phyloP scores from a whole-genome alignment of 92 coral and sea anemone genomes.

The Porites evermanni region DNA sequence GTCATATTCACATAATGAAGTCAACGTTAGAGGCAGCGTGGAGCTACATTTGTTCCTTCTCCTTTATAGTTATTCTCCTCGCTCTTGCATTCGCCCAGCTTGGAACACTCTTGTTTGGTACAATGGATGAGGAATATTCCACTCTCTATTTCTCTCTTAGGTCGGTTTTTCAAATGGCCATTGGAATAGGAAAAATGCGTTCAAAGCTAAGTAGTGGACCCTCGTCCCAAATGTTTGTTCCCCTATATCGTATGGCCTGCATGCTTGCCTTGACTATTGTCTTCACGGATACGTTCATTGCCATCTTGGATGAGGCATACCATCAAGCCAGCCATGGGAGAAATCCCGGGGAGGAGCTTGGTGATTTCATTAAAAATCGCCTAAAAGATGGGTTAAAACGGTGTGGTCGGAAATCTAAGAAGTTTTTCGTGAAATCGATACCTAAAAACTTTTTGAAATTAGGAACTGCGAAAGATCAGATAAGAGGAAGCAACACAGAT shows the following conservation, averaged over 20 bases:
- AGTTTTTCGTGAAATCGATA: slow-evolving; percentile 1
- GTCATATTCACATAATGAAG: slow-evolving; percentile 64
- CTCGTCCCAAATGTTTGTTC: slow-evolving; percentile 8
- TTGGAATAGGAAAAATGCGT: slow-evolving; percentile 35
- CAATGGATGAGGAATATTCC: slow-evolving; percentile 63
- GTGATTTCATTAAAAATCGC: not conserved
- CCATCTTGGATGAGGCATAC: slow-evolving; percentile 25
- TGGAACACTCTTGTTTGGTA: slow-evolving; percentile 73
- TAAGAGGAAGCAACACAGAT: not conserved
- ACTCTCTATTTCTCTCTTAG: slow-evolving; percentile 27
- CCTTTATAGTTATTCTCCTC: slow-evolving; percentile 52
- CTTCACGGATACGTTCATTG: slow-evolving; percentile 34
- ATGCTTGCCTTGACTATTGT: slow-evolving; percentile 27
- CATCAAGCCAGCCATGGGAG: slow-evolving; percentile 16
- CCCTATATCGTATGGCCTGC: slow-evolving; percentile 23
- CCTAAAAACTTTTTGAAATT: not conserved
- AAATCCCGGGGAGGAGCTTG: slow-evolving; percentile 2
- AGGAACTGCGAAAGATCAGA: not conserved
- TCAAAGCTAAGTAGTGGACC: slow-evolving; percentile 2
- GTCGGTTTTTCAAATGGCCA: slow-evolving; percentile 29
- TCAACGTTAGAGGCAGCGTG: slow-evolving; percentile 63
- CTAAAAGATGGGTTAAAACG: not conserved
- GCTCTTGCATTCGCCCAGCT: slow-evolving; percentile 70
- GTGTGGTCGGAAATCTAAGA: not conserved
- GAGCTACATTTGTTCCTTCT: slow-evolving; percentile 55